These are phyloP conservation scores for Gypaetus barbatus DNA, from an alignment of 2,797 vertebrate genomes.

Conservation along the genomic window DNA sequence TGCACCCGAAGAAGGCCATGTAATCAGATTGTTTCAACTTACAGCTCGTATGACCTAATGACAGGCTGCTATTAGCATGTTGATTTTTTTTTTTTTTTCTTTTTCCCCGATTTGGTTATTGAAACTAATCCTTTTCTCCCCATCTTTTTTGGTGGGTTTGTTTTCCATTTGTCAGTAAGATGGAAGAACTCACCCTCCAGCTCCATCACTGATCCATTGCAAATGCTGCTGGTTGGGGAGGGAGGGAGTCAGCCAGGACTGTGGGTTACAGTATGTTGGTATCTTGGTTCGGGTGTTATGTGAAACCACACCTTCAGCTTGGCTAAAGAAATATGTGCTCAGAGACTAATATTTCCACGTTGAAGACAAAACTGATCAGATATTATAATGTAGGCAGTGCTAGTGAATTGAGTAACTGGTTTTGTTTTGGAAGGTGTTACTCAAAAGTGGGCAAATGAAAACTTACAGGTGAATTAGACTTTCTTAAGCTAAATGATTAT, in stretches of 20 bases:
- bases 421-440: background rate
- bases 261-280: background rate
- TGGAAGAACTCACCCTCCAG: background rate
- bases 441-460: background rate
- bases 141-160: background rate
- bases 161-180: background rate
- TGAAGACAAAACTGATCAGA: background rate
- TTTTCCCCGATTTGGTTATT: background rate
- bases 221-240: background rate
- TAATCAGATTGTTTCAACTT: background rate
- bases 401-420: background rate
- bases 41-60: background rate
- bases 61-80: background rate
- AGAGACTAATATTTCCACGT: fast-evolving
- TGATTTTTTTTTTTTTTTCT: background rate
- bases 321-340: background rate
- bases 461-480: background rate
- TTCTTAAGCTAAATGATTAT: background rate
- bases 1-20: background rate
- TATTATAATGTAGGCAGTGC: background rate
- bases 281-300: background rate
- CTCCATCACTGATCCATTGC: background rate
- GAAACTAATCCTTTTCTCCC: background rate
- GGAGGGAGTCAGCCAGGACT: background rate
- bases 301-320: background rate